Conservation (phyloP, 2,113 vertebrate species). For the Pyrgilauda ruficollis region DNA sequence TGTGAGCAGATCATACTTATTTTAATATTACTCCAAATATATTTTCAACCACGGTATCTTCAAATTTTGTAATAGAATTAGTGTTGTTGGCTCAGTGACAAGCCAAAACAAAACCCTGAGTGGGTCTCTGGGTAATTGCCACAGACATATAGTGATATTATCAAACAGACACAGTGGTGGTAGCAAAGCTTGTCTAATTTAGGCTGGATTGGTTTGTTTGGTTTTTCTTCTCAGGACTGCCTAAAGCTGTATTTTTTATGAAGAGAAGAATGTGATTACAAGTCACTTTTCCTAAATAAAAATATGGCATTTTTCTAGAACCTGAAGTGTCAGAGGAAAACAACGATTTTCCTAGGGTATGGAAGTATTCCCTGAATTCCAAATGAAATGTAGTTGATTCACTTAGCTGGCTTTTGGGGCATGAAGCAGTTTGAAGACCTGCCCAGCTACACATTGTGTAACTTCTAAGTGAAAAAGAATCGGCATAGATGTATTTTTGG, state of each 20-base stretch:
- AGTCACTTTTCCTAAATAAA: background rate
- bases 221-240: background rate
- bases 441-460: background rate
- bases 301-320: background rate
- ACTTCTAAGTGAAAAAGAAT: background rate
- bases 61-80: background rate
- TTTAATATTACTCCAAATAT: background rate
- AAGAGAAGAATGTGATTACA: background rate
- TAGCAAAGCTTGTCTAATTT: background rate
- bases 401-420: background rate
- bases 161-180: background rate
- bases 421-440: background rate
- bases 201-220: background rate
- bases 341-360: background rate
- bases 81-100: background rate
- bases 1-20: background rate
- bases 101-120: background rate
- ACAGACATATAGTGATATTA: background rate
- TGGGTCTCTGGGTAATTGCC: background rate
- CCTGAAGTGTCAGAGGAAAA: background rate
- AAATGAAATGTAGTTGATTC: background rate
- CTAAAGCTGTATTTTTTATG: background rate
- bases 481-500: background rate
- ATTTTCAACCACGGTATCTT: background rate
- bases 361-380: rapidly evolving